phyloP scores from a whole-genome alignment of 2,797 vertebrate genomes.

The Pyrocephalus nanus region DNA sequence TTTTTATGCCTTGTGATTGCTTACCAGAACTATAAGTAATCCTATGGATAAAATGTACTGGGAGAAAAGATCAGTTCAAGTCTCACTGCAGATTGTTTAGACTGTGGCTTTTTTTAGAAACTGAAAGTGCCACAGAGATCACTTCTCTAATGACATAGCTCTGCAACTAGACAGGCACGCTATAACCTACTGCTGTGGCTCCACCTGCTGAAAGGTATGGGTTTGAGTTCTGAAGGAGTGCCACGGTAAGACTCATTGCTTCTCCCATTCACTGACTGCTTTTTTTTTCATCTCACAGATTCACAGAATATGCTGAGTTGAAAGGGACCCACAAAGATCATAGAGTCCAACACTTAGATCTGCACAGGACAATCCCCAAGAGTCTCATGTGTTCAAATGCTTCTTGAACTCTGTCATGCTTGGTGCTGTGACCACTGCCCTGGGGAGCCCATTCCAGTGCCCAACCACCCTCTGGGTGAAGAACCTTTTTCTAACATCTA shows the following conservation, averaged over 20 bases:
- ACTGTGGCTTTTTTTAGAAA: not conserved
- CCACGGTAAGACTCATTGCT: not conserved
- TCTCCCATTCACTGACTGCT: not conserved
- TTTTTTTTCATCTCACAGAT: not conserved
- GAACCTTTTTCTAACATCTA: not conserved
- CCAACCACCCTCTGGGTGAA: not conserved
- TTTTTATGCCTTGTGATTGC: not conserved
- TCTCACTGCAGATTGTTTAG: not conserved
- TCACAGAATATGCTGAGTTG: not conserved
- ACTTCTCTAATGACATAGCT: not conserved
- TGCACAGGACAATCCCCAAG: not conserved
- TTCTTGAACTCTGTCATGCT: not conserved
- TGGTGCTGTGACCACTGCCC: not conserved
- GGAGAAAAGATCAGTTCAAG: not conserved
- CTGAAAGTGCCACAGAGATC: not conserved
- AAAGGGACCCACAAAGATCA: not conserved
- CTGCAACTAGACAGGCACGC: not conserved
- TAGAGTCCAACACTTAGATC: not conserved
- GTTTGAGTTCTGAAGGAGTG: not conserved
- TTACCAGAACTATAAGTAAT: not conserved
- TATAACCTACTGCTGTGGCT: constrained; percentile 65
- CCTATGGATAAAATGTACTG: not conserved
- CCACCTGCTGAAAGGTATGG: constrained; percentile 59
- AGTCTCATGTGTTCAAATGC: not conserved
- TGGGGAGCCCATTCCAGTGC: not conserved